Conservation (phyloP, 2,888 invertebrate species). For the Alloplasta piceator region DNA sequence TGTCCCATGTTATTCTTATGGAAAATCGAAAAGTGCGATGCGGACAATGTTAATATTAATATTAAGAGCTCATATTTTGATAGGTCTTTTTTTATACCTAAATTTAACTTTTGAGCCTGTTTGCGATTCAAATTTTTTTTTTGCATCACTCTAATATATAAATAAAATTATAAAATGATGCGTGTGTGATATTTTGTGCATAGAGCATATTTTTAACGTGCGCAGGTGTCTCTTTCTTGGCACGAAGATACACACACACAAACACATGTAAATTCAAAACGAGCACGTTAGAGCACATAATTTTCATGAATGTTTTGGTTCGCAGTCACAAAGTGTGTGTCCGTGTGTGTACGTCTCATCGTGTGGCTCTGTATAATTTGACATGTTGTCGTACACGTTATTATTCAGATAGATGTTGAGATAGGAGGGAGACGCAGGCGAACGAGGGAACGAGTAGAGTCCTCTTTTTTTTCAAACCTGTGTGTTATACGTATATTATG, state of each 20-base stretch:
- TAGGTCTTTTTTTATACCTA: too few relatives aligned
- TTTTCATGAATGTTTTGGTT: conserved; percentile 52
- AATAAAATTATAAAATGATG: conserved; percentile 12
- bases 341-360: conserved; percentile 67
- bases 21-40: too few relatives aligned
- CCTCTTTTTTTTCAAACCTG: conserved; percentile 37
- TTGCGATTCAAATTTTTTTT: too few relatives aligned
- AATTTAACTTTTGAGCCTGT: too few relatives aligned
- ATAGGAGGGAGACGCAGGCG: conserved; percentile 75
- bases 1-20: too few relatives aligned
- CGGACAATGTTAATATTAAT: too few relatives aligned
- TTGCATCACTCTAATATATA: too few relatives aligned
- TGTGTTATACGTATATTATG: conserved; percentile 3
- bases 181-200: conserved; percentile 33
- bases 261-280: conserved; percentile 42
- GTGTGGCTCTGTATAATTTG: conserved; percentile 82
- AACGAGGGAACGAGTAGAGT: conserved; percentile 55
- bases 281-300: conserved; percentile 29
- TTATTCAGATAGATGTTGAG: conserved; percentile 83
- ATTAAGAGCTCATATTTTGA: too few relatives aligned
- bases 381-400: conserved; percentile 83
- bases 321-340: conserved; percentile 68
- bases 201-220: conserved; percentile 35
- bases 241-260: neutral
- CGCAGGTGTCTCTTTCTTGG: conserved; percentile 54